phyloP scores from a whole-genome alignment of 2,113 vertebrate genomes.

The Galbula dea region DNA sequence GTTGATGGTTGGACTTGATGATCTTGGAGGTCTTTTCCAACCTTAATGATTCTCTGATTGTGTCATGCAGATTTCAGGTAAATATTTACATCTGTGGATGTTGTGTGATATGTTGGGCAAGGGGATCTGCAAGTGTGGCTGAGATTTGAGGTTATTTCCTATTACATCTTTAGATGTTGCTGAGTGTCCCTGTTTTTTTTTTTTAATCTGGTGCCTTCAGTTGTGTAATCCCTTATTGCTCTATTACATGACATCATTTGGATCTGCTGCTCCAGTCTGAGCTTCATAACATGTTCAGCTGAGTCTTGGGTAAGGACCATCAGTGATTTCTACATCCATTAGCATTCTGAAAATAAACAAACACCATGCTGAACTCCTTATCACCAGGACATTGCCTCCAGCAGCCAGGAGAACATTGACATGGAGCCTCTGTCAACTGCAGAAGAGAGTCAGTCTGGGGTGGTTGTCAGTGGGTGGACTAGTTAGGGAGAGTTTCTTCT shows the following conservation, averaged over 20 bases:
- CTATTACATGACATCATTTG: slow-evolving; percentile 28
- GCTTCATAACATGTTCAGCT: neutral
- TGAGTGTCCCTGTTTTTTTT: slow-evolving; percentile 21
- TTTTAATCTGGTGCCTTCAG: neutral
- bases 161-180: neutral
- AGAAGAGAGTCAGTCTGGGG: neutral
- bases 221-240: slow-evolving; percentile 31
- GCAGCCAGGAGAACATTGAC: slow-evolving; percentile 35
- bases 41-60: no score
- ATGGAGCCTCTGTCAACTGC: neutral
- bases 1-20: no score
- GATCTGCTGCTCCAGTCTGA: neutral
- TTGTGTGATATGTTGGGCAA: neutral
- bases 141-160: neutral
- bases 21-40: no score
- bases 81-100: neutral
- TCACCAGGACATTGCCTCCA: neutral
- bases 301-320: slow-evolving; percentile 30
- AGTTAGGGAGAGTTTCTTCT: neutral
- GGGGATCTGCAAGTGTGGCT: neutral
- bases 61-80: neutral
- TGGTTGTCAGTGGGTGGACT: neutral
- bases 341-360: slow-evolving; percentile 13
- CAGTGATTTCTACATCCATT: slow-evolving; percentile 22
- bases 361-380: neutral